A percentile compares a stretch with the other conserved stretches of the same genome.
These are phyloP conservation scores for Zaprionus lineosus DNA, from an alignment of 2,888 invertebrate genomes.

Conservation along the genomic window DNA sequence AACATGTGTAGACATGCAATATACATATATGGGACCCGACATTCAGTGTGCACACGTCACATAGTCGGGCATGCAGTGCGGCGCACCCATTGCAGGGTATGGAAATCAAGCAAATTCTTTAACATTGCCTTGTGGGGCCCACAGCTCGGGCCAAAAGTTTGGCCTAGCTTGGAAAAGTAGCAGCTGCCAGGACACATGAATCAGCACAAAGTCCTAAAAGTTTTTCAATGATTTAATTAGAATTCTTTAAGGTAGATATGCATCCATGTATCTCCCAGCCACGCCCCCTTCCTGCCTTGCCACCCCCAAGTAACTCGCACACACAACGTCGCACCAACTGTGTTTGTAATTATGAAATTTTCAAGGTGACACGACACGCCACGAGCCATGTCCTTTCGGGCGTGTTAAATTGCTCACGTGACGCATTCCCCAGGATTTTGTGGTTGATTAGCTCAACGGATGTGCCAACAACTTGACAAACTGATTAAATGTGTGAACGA, in stretches of 20 bases:
- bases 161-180: constrained; percentile 54
- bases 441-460: constrained; percentile 57
- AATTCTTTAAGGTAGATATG: constrained; percentile 71
- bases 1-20: no score
- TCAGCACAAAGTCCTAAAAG: constrained; percentile 74
- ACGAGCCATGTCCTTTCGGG: constrained; percentile 1
- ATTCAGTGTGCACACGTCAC: no score
- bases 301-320: no score
- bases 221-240: constrained; percentile 76
- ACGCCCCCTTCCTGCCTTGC: constrained; percentile 25
- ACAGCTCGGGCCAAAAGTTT: constrained; percentile 41
- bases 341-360: constrained; percentile 74
- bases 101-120: constrained; percentile 69
- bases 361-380: constrained; percentile 59
- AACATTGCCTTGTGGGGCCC: constrained; percentile 5
- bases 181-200: constrained; percentile 74
- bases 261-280: constrained; percentile 10
- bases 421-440: constrained; percentile 37
- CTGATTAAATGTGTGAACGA: constrained; percentile 20
- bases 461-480: constrained; percentile 41
- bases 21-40: no score
- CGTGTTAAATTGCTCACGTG: constrained; percentile 33
- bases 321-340: no score
- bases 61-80: no score
- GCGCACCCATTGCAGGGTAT: constrained; percentile 40